Conservation (phyloP, 2,888 invertebrate genomes). For the Argyra leucocephala region DNA sequence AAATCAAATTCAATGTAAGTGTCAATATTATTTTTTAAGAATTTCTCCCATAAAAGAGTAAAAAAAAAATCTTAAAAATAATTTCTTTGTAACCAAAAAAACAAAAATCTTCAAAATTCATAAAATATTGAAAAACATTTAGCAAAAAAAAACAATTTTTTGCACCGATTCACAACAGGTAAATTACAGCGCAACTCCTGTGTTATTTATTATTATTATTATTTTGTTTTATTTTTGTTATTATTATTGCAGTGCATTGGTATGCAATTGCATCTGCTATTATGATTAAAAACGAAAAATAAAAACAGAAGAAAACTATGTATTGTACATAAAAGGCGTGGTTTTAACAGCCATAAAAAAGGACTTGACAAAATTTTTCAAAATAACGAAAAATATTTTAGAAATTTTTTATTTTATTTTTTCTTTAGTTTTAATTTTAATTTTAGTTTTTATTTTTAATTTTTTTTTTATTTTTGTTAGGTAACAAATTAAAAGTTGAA, state of each 20-base stretch:
- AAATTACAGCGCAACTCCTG: constrained; percentile 3
- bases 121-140: neutral
- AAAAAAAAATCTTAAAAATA: neutral
- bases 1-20: neutral
- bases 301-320: no score
- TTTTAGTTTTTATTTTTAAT: no score
- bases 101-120: neutral
- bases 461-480: no score
- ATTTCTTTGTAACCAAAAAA: no score
- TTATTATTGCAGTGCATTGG: neutral
- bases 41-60: neutral
- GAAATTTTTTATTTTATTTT: no score
- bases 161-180: neutral
- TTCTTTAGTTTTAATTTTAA: no score
- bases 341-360: neutral
- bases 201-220: neutral
- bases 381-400: neutral
- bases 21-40: neutral
- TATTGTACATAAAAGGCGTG: no score
- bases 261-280: neutral
- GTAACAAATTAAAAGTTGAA: no score
- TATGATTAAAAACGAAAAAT: neutral
- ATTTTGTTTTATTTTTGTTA: neutral
- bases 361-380: neutral
- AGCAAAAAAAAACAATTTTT: neutral